Percentiles rank a stretch among this genome's conserved stretches.
These are phyloP conservation scores for Sipunculus nudus DNA, from an alignment of 2,888 invertebrate species.

Conservation along the genomic window DNA sequence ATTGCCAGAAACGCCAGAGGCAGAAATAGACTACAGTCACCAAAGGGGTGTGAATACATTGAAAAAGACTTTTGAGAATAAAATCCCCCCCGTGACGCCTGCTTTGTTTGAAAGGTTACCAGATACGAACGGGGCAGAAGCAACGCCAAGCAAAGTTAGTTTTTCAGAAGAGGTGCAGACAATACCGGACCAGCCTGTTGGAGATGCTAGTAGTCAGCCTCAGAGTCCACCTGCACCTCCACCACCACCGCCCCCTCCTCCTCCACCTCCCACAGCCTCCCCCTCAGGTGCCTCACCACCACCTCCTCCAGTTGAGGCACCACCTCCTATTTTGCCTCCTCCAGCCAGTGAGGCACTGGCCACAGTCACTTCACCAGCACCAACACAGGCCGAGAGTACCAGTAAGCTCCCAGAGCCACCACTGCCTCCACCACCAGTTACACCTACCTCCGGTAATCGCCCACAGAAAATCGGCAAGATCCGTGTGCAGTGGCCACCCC, in stretches of 20 bases:
- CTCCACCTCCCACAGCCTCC: not conserved
- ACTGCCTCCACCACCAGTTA: conserved; percentile 66
- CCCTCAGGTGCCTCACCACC: no score
- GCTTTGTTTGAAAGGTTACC: not conserved
- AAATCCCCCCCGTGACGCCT: not conserved
- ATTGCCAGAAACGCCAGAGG: not conserved
- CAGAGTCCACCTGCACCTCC: not conserved
- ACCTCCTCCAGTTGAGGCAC: no score
- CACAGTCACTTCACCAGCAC: not conserved
- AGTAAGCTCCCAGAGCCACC: conserved; percentile 43
- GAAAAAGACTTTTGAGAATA: conserved; percentile 16
- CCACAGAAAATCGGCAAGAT: conserved; percentile 51
- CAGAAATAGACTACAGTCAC: conserved; percentile 23
- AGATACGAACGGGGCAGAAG: no score
- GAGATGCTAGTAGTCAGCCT: no score
- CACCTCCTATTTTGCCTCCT: no score
- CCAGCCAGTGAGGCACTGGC: not conserved
- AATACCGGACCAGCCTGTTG: no score
- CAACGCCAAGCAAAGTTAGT: no score
- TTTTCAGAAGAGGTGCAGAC: no score
- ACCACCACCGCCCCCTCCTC: conserved; percentile 4
- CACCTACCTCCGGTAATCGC: conserved; percentile 62
- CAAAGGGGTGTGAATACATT: conserved; percentile 28
- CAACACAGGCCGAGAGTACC: conserved; percentile 1
- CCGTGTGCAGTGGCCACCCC: conserved; percentile 81